Conservation (phyloP, 2,113 vertebrate genomes). For the Colistium nudipinnis region DNA sequence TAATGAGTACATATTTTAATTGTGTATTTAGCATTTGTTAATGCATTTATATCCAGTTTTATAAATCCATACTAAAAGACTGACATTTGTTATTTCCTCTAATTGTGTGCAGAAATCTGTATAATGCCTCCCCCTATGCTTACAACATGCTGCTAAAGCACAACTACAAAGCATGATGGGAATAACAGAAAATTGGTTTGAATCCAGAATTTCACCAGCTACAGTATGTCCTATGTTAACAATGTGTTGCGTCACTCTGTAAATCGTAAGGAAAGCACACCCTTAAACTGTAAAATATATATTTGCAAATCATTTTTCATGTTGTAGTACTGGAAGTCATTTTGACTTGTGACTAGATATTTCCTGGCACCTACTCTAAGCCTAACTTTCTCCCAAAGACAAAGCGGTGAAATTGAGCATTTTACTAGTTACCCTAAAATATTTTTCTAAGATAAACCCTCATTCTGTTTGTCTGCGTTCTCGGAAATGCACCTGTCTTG, state of each 20-base stretch:
- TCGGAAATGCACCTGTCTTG: constrained; percentile 52
- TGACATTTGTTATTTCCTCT: background rate
- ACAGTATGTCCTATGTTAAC: background rate
- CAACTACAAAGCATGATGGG: too few species aligned
- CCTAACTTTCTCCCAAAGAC: background rate
- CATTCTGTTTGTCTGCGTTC: constrained; percentile 15
- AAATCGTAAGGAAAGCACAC: background rate
- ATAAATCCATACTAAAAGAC: background rate
- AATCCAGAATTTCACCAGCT: too few species aligned
- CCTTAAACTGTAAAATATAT: background rate
- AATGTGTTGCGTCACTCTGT: background rate
- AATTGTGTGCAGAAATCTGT: too few species aligned
- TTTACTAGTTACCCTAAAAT: constrained; percentile 21
- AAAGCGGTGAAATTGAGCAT: constrained; percentile 5
- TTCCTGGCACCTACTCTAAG: background rate
- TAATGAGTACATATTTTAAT: background rate
- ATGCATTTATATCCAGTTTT: background rate
- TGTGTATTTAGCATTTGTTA: background rate
- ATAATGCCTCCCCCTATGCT: too few species aligned
- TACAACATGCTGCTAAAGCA: too few species aligned
- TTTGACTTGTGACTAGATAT: too few species aligned
- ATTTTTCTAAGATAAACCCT: constrained; percentile 24
- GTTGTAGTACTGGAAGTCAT: background rate
- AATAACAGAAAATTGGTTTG: too few species aligned
- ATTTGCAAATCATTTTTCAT: background rate